phyloP scores from a whole-genome alignment of 1,140 invertebrate species.

The Nomia melanderi region DNA sequence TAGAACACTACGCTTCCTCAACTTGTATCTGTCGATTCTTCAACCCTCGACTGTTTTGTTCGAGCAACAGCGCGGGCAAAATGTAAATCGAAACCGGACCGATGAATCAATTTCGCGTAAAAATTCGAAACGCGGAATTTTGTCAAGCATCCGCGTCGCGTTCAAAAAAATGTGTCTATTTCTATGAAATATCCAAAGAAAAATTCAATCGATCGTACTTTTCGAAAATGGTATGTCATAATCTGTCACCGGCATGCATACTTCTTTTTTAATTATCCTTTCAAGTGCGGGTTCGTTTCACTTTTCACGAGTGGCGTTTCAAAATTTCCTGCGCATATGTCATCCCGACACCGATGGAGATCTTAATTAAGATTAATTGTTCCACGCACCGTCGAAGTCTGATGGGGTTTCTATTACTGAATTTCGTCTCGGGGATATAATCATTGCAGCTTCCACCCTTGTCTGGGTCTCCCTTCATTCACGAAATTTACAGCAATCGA shows the following conservation, averaged over 20 bases:
- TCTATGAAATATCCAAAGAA: too few species aligned
- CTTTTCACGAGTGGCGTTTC: not conserved
- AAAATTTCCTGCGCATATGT: not conserved
- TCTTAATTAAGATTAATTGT: slow-evolving; percentile 2
- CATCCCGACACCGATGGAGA: not conserved
- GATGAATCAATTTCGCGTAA: slow-evolving; percentile 11
- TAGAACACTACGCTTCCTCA: not conserved
- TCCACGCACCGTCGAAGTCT: not conserved
- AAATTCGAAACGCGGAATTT: not conserved
- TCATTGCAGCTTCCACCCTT: not conserved
- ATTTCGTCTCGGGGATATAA: not conserved
- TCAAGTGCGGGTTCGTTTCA: too few species aligned
- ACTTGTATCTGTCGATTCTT: not conserved
- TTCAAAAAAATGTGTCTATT: too few species aligned
- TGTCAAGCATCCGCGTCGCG: not conserved
- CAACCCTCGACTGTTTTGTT: not conserved
- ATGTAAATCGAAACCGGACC: slow-evolving; percentile 37
- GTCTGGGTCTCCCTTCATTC: not conserved
- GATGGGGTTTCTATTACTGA: not conserved
- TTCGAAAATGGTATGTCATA: too few species aligned
- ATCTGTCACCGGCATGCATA: not conserved
- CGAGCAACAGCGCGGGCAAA: not conserved
- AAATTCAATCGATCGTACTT: not conserved
- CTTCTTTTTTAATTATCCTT: not conserved
- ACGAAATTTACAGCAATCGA: not conserved